Evolutionary conservation across 2,888 invertebrate genomes (phyloP).

Genomic region (Aradus depressus): DNA sequence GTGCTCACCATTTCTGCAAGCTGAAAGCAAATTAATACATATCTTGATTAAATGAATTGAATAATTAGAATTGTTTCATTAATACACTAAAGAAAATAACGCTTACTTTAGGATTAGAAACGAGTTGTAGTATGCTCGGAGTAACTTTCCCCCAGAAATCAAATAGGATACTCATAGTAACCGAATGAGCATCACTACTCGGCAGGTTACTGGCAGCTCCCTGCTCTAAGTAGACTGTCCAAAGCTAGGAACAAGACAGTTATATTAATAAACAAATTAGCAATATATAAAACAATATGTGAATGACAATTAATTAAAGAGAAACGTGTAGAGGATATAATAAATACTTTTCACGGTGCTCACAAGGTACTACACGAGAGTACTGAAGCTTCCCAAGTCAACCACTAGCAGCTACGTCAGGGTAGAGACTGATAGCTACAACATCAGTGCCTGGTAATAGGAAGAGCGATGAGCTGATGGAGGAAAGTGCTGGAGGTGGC

Average conservation of each 20-base stretch:
- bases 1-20: conserved; percentile 95
- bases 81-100: background rate
- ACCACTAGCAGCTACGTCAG: too few relatives aligned
- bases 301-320: background rate
- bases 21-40: conserved; percentile 42
- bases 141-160: conserved; percentile 99
- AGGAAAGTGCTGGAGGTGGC: too few relatives aligned
- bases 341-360: background rate
- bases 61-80: background rate
- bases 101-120: conserved; percentile 78
- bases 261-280: too few relatives aligned
- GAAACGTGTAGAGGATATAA: background rate
- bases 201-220: conserved; percentile 55
- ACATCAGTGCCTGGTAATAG: too few relatives aligned
- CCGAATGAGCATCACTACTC: conserved; percentile 57
- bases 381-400: too few relatives aligned
- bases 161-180: conserved; percentile 70
- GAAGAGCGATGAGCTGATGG: too few relatives aligned
- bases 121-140: conserved; percentile 84
- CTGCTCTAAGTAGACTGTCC: conserved; percentile 97
- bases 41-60: background rate
- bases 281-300: too few relatives aligned
- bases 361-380: too few relatives aligned
- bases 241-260: conserved; percentile 48
- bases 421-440: too few relatives aligned